Base-by-base conservation (phyloP, 2,888 invertebrate species). In the Pandemis heparana region DNA sequence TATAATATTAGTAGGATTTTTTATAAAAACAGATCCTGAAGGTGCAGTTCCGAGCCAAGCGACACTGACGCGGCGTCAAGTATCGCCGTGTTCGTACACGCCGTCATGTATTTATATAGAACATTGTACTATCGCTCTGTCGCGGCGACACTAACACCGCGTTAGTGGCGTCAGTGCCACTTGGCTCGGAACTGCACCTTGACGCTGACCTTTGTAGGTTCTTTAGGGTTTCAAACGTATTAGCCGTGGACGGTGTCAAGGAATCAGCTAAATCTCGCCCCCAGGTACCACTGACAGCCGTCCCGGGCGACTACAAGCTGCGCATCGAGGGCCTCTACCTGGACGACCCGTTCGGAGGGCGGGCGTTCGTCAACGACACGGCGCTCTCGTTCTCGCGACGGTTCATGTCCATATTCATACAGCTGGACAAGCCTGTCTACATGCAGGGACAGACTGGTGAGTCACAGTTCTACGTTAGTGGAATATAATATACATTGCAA, bases 351-450 rank as follows among this genome's bases (percentile, higher is more conserved):
- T 95, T 96, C 71, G 98, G 98, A 8, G 99, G 99, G 0, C 96
- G 97, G 70, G 97, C 98, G 0, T 99, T 99, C 89, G 92, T 96
- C 61, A 99, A 99, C 84, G 98, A 98, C 87, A 98, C 98, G 0
- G 94, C 96, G 74, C 94, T 99, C 14, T 95, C 95, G 1, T 99
- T 99, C 92, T 98, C 98, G 0, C 97, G 97, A 81, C 95, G 99
- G 53, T 98, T 98, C 65, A 98, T 99, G 97, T 98, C 99, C 0
- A 98, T 99, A 77, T 98, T 99, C 87, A 97, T 99, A 79, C 99
- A 99, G 90, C 96, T 98, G 82, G 98, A 99, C 87, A 98, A 98
- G 85, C 99, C 99, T 0, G 96, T 99, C 6, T 99, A 99, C 85
- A 98, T 97, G 96, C 99, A 99, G 89, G 97, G 97, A 6, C 98